Evolutionary conservation across 2,888 invertebrate genomes (phyloP).

Genomic region (Erannis defoliaria): DNA sequence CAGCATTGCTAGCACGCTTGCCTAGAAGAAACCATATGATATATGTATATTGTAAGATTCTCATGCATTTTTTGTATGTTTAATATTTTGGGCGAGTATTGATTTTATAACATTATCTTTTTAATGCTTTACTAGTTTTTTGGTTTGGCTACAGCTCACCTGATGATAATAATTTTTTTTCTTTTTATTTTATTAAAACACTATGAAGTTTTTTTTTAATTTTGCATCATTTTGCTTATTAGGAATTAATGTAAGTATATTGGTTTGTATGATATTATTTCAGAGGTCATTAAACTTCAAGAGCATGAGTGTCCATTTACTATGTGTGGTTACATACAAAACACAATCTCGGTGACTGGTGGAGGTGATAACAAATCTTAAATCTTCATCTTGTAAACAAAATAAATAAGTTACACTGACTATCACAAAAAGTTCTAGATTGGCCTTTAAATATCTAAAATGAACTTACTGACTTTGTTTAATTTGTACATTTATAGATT

Average conservation of each 20-base stretch:
- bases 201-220: too few species aligned
- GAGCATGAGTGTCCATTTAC: background rate
- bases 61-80: too few species aligned
- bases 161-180: too few species aligned
- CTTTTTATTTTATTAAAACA: too few species aligned
- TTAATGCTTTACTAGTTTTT: too few species aligned
- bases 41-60: too few species aligned
- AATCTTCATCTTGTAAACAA: background rate
- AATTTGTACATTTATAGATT: background rate
- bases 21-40: too few species aligned
- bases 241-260: background rate
- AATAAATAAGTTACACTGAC: background rate
- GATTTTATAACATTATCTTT: too few species aligned
- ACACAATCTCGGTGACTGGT: background rate
- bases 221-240: background rate
- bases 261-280: background rate
- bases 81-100: too few species aligned
- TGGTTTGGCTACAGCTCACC: too few species aligned
- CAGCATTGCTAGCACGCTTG: too few species aligned
- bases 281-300: background rate
- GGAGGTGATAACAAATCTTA: background rate
- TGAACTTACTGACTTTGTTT: background rate
- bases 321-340: background rate
- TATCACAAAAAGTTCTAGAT: background rate
- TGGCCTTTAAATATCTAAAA: too few species aligned